These are phyloP conservation scores for Corythornis cristatus DNA, from an alignment of 2,113 vertebrate species.

Conservation along the genomic window DNA sequence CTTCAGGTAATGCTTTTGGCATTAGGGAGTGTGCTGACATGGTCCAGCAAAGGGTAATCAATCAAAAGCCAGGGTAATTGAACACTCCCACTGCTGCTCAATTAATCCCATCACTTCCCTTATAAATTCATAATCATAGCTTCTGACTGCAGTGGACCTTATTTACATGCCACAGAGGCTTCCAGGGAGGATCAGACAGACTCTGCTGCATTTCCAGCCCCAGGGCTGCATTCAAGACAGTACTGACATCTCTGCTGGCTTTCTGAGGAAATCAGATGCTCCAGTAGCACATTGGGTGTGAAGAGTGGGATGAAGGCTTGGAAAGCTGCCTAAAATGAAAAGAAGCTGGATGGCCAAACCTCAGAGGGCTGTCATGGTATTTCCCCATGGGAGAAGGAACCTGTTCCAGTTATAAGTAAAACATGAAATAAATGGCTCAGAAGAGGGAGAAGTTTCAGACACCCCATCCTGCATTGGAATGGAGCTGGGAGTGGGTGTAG, in stretches of 20 bases:
- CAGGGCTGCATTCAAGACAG: neutral
- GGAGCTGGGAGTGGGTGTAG: neutral
- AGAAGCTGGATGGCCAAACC: neutral
- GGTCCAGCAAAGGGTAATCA: neutral
- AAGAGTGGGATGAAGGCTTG: neutral
- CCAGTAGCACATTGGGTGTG: neutral
- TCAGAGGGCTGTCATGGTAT: neutral
- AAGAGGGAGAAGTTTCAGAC: neutral
- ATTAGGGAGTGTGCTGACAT: neutral
- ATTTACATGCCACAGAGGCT: conserved; percentile 36
- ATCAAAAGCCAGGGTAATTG: conserved; percentile 5
- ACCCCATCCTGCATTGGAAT: neutral
- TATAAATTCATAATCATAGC: neutral
- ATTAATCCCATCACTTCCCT: neutral
- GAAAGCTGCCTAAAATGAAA: neutral
- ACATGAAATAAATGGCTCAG: neutral
- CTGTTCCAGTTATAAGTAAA: neutral
- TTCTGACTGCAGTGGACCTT: neutral
- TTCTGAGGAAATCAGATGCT: neutral
- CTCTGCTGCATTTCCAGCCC: neutral
- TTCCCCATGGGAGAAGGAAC: neutral
- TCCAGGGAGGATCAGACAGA: neutral
- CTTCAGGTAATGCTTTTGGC: neutral
- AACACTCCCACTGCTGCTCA: conserved; percentile 15
- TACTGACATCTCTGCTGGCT: neutral